Base-by-base conservation (phyloP, 1,140 invertebrate species). In the Hyles euphorbiae region DNA sequence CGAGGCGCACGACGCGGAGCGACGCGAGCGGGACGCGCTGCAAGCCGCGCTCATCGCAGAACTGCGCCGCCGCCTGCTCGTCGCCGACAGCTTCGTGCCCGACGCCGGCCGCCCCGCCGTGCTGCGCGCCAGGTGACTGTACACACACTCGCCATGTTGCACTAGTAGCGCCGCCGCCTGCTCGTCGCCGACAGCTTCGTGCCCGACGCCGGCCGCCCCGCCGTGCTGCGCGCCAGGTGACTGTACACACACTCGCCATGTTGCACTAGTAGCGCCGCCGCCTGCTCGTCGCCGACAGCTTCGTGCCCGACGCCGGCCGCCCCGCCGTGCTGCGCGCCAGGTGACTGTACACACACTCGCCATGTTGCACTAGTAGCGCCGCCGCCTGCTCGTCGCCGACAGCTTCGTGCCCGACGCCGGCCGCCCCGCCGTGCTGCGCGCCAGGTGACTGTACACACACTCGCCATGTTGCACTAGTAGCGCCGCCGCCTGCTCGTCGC, bases 1-100 rank as follows among this genome's bases (percentile, higher is more conserved):
- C 60, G 87, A 89, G 69, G 83, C 84, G 57, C 86, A 87, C 82
- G 83, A 86, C 76, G 70, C 75, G 32, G 90, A 97, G 74, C 81
- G 96, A 10, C 95, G 96, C 74, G 91, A 96, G 52, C 93, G 93
- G 51, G 83, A 88, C 70, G 81, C 81, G 62, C 67, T 83, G 66
- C 86, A 89, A 71, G 84, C 86, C 33, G 78, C 86, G 65, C 78
- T 87, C 52, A 72, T 85, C 34, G 88, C 72, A 4, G 90, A 95
- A 70, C 83, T 97, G 50, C 95, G 96, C 68, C 90, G 95, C n/a
- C 93, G 94, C 60, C 93, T 96, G 75, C 90, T 98, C 7, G 95
- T 99, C 47, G 98, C 99, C 59, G 98, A 99, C 74, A 98, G 98
- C 87, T 99, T 99, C 84, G 97, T 99, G 75, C 98, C 98, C 8